Percentiles rank a stretch among this genome's conserved stretches.
phyloP scores from a whole-genome alignment of 2,113 vertebrate species.

The Sinocyclocheilus grahami region DNA sequence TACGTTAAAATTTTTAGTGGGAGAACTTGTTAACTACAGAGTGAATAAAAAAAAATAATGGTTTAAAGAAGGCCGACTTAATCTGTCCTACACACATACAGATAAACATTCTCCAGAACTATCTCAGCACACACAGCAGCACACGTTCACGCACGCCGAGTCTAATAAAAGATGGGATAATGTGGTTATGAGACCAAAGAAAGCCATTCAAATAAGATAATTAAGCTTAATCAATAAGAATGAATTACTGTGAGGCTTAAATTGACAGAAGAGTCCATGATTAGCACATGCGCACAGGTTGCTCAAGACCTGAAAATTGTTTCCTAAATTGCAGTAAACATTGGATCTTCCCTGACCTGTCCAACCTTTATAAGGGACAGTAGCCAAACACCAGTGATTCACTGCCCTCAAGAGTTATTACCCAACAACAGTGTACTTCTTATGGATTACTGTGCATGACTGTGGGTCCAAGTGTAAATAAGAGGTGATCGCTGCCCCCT shows the following conservation, averaged over 20 bases:
- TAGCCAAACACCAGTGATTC: slow-evolving; percentile 9
- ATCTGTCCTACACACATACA: neutral
- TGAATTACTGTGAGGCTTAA: neutral
- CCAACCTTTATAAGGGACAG: neutral
- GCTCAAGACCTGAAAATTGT: neutral
- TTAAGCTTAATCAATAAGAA: neutral
- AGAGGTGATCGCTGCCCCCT: neutral
- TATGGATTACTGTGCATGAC: neutral
- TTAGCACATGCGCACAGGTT: neutral
- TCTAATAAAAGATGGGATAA: neutral
- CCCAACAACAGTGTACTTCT: neutral
- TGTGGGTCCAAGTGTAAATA: neutral
- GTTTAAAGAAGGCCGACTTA: neutral
- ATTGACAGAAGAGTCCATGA: neutral
- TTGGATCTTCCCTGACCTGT: neutral
- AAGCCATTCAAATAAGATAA: neutral
- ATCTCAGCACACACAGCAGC: slow-evolving; percentile 1
- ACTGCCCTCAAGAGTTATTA: slow-evolving; percentile 24
- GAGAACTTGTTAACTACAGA: neutral
- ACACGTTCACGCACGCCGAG: neutral
- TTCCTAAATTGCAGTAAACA: neutral
- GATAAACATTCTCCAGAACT: slow-evolving; percentile 3
- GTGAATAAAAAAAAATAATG: neutral
- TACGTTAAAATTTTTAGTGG: neutral
- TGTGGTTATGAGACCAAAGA: neutral